These are phyloP conservation scores for Hippopotamus amphibius DNA, from an alignment of 2,113 vertebrate species.

Conservation along the genomic window DNA sequence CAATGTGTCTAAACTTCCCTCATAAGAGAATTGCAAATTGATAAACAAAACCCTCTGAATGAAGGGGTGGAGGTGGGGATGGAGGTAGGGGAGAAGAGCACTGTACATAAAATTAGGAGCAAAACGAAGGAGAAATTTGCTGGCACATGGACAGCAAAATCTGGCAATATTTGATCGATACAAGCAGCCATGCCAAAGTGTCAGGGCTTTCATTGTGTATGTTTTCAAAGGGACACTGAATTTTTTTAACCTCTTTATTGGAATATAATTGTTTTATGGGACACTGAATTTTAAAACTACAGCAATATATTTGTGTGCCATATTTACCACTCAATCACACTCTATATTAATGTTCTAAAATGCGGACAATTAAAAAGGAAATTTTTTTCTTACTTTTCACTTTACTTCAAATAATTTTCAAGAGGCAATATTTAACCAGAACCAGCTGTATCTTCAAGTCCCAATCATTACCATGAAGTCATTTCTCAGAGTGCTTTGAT, in stretches of 20 bases:
- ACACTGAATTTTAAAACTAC: slow-evolving; percentile 3
- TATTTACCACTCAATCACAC: not conserved
- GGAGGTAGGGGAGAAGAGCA: not conserved
- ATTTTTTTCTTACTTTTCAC: slow-evolving; percentile 56
- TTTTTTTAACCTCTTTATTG: not conserved
- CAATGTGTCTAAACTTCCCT: not conserved
- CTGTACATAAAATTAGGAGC: not conserved
- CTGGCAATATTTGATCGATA: not conserved
- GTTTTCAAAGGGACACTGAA: not conserved
- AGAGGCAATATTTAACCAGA: slow-evolving; percentile 70
- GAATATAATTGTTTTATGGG: no score
- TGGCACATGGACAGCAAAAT: not conserved
- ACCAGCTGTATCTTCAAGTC: slow-evolving; percentile 78
- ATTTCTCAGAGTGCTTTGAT: slow-evolving; percentile 76
- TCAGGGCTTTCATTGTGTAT: not conserved
- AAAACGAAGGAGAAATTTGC: not conserved
- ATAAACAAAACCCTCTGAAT: not conserved
- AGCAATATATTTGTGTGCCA: not conserved
- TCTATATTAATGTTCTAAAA: slow-evolving; percentile 57
- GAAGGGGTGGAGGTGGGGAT: not conserved
- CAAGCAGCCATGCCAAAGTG: not conserved
- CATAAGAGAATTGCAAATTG: not conserved
- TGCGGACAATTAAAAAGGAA: slow-evolving; percentile 59
- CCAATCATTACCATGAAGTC: slow-evolving; percentile 71
- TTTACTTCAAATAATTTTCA: slow-evolving; percentile 74